Base-by-base conservation (phyloP, 2,888 invertebrate species). In the Eupithecia vulgata region DNA sequence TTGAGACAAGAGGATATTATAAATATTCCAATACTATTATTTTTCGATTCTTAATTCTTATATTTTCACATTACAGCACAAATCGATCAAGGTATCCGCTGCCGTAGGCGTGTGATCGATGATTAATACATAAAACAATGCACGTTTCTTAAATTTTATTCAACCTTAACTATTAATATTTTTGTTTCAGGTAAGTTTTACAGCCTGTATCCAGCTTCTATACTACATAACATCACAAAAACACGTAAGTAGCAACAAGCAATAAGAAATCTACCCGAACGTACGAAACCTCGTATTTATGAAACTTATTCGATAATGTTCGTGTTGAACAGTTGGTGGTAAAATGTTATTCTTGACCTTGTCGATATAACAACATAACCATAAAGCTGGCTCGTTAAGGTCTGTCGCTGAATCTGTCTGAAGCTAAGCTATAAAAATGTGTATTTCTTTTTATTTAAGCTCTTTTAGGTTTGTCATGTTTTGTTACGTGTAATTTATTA, bases 161-260 rank as follows among this genome's bases (percentile, higher is more conserved):
- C 7, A n/a, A 0, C 48, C 17, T 35, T 35, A 17, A 62, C 15
- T 0, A 61, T 15, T 42, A 48, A 30, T 30, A 21, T 68, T 70
- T 45, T 76, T 78, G 75, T 79, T 79, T 35, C 75, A 79, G 79
- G 79, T 79, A 79, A 79, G 79, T 71, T 76, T 45, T n/a, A 12
- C 35, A 40, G 61, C 12, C 57, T 25, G 25, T 5, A 25, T 57
- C 21, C 13, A 10, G 21, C 3, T 12, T 21, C 10, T 25, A 13
- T 21, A 5, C 25, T 13, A 21, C 12, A 25, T 21, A 13, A 13
- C 48, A 57, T 25, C 57, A 5, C 25, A 57, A 57, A 21, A 25
- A 25, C 12, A 57, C 25, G 57, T 57, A 57, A 57, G 57, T 25
- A 57, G 5, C 12, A 57, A 57, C n/a, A 52, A 52, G 5, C 52